Conservation (phyloP, 23 tunicate genomes). For the Pegea sp. region DNA sequence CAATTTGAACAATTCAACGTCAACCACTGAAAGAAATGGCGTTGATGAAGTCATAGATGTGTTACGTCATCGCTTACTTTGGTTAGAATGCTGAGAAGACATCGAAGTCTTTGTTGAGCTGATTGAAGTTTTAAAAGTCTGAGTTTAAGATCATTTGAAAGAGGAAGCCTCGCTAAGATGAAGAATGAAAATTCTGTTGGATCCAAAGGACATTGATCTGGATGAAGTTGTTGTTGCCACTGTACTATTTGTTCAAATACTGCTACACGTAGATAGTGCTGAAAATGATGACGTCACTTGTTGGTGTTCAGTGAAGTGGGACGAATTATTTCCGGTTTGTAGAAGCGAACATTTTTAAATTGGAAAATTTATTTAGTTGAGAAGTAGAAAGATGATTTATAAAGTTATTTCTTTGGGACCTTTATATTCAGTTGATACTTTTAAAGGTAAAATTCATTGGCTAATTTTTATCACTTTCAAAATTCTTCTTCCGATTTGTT, state of each 20-base stretch:
- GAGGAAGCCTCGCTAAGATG: constrained; percentile 36
- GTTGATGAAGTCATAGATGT: not conserved
- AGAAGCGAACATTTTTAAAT: not conserved
- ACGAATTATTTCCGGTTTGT: not conserved
- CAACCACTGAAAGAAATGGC: constrained; percentile 23
- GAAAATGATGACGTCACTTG: too few species aligned
- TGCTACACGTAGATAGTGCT: constrained; percentile 26
- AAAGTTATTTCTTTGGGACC: constrained; percentile 14
- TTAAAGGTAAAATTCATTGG: constrained; percentile 27
- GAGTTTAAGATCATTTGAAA: constrained; percentile 20
- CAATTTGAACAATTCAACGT: constrained; percentile 24
- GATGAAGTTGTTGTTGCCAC: constrained; percentile 43
- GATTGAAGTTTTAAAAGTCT: constrained; percentile 22
- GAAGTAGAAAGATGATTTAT: constrained; percentile 2
- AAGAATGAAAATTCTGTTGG: constrained; percentile 64
- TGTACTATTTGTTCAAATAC: constrained; percentile 32
- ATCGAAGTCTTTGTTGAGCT: constrained; percentile 54
- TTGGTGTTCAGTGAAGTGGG: too few species aligned
- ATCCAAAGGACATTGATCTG: constrained; percentile 11
- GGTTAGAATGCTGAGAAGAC: constrained; percentile 14
- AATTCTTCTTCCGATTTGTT: constrained; percentile 12
- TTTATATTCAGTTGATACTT: constrained; percentile 9
- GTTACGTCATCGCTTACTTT: constrained; percentile 21
- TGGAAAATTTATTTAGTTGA: not conserved
- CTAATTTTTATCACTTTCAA: constrained; percentile 20